These are phyloP conservation scores for Parapsyche elsis DNA, from an alignment of 1,140 invertebrate species.

Conservation along the genomic window DNA sequence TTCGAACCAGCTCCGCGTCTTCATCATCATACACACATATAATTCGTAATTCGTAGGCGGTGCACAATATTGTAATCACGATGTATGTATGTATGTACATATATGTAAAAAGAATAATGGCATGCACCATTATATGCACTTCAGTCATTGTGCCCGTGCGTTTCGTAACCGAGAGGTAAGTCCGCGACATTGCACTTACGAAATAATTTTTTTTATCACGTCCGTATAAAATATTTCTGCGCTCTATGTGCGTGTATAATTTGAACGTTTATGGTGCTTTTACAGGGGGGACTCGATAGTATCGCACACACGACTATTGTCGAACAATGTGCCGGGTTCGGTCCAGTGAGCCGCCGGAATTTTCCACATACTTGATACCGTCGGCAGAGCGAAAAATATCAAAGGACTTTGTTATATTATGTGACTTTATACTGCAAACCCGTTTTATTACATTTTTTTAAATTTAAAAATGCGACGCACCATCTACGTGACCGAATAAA, in stretches of 20 bases:
- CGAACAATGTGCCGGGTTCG: slow-evolving; percentile 13
- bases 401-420: slow-evolving; percentile 11
- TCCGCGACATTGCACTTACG: background rate
- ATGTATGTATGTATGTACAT: too few species aligned
- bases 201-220: background rate
- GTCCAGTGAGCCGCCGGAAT: slow-evolving; percentile 26
- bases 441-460: too few species aligned
- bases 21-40: background rate
- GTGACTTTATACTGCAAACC: background rate
- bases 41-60: too few species aligned
- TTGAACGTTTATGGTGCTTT: background rate
- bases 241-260: background rate
- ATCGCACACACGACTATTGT: slow-evolving; percentile 18
- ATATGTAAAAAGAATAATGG: background rate
- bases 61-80: too few species aligned
- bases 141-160: background rate
- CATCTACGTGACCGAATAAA: too few species aligned
- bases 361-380: background rate
- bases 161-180: background rate
- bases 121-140: background rate
- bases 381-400: slow-evolving; percentile 30
- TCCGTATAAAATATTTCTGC: background rate
- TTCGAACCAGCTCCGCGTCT: background rate
- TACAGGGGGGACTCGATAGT: background rate
- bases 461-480: too few species aligned